Evolutionary conservation across 2,888 invertebrate genomes (phyloP).

Genomic region (Philereme vetulata): DNA sequence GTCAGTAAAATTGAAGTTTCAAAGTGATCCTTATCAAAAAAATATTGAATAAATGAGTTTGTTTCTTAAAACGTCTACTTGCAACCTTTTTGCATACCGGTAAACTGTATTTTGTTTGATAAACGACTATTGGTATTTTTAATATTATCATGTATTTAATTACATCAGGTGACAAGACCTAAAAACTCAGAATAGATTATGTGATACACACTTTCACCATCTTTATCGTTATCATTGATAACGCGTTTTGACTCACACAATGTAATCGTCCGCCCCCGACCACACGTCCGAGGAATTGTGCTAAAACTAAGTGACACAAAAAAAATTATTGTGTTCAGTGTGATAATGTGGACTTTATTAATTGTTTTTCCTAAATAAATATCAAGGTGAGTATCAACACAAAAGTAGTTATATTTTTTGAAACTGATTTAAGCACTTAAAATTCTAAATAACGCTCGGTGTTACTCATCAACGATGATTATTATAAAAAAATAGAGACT

Average conservation of each 20-base stretch:
- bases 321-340: constrained; percentile 25
- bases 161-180: constrained; percentile 10
- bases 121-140: neutral
- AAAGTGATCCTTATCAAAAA: too few species aligned
- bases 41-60: too few species aligned
- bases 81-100: too few species aligned
- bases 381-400: constrained; percentile 22
- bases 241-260: constrained; percentile 71
- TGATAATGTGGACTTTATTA: constrained; percentile 35
- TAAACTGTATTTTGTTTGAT: too few species aligned
- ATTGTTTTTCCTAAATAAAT: constrained; percentile 15
- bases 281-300: constrained; percentile 52
- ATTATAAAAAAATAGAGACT: too few species aligned
- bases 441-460: too few species aligned
- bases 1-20: too few species aligned
- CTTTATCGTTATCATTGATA: constrained; percentile 71
- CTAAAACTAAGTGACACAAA: constrained; percentile 28
- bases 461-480: too few species aligned
- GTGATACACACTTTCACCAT: constrained; percentile 51
- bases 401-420: too few species aligned
- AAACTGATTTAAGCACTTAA: too few species aligned
- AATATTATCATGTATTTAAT: neutral
- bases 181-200: constrained; percentile 25
- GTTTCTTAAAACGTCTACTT: too few species aligned
- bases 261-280: constrained; percentile 53